Conservation (phyloP, 2,797 vertebrate species). For the Pipistrellus nathusii region DNA sequence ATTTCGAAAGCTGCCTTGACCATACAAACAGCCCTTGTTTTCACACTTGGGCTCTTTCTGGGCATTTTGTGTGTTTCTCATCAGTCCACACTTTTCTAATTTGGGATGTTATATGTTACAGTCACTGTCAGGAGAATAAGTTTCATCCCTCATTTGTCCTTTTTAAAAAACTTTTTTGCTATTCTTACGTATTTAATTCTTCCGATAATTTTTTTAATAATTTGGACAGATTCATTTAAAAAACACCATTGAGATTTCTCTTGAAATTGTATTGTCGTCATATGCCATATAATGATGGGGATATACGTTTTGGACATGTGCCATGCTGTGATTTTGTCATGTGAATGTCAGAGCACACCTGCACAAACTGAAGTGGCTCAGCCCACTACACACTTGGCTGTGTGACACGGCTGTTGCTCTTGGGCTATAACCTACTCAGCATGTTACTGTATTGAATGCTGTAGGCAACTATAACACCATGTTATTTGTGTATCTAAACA, state of each 20-base stretch:
- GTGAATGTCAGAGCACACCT: too few species aligned
- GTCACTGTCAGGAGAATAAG: background rate
- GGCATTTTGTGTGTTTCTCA: background rate
- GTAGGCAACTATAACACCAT: accelerated
- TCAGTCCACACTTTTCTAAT: accelerated
- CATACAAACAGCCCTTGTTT: too few species aligned
- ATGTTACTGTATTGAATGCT: too few species aligned
- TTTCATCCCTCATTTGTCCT: background rate
- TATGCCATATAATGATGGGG: background rate
- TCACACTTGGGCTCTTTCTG: background rate
- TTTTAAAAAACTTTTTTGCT: background rate
- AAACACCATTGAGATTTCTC: background rate
- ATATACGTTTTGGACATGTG: background rate
- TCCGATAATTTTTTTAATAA: background rate
- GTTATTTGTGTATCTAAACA: background rate
- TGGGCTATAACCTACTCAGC: background rate
- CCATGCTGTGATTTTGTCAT: background rate
- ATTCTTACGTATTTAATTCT: background rate
- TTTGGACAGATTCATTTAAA: background rate
- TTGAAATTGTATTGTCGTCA: background rate
- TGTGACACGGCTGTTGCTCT: background rate
- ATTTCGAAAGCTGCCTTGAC: background rate
- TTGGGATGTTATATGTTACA: accelerated
- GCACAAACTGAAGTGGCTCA: accelerated
- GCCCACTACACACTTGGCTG: background rate